A percentile compares a stretch with the other conserved stretches of the same genome.
Evolutionary conservation across 2,113 vertebrate species (phyloP).

Genomic region (Syngnathus scovelli): DNA sequence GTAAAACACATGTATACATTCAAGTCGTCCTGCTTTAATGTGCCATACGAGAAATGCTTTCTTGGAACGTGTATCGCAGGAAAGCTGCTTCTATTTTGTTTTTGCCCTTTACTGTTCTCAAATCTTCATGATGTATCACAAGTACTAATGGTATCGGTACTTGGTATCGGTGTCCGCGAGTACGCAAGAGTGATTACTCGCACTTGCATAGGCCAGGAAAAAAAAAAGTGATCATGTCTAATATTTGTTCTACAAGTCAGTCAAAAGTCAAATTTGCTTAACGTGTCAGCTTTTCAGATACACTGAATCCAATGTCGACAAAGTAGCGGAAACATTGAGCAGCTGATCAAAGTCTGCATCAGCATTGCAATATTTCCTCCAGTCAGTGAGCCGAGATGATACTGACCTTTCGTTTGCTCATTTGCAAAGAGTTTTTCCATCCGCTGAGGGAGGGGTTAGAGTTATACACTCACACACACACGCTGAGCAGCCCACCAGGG

Average conservation of each 20-base stretch:
- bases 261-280: not conserved
- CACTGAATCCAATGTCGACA: not conserved
- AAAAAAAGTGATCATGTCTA: too few species aligned
- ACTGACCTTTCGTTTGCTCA: not conserved
- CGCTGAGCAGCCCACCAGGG: conserved; percentile 21
- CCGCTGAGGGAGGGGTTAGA: conserved; percentile 12
- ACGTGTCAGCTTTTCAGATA: not conserved
- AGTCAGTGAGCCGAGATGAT: not conserved
- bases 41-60: not conserved
- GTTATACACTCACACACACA: conserved; percentile 21
- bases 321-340: conserved; percentile 20
- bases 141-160: too few species aligned
- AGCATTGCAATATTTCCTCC: too few species aligned
- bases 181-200: too few species aligned
- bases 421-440: conserved; percentile 28
- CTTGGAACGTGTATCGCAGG: not conserved
- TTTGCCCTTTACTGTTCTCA: too few species aligned
- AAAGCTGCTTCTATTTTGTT: not conserved
- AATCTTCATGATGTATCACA: too few species aligned
- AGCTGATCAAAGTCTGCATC: not conserved
- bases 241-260: not conserved
- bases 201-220: too few species aligned
- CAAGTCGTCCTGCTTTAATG: conserved; percentile 4
- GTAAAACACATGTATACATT: conserved; percentile 15
- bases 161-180: too few species aligned